Percentiles rank a stretch among this genome's conserved stretches.
phyloP scores from a whole-genome alignment of 1,140 invertebrate genomes.

The Ceratosolen fusciceps region DNA sequence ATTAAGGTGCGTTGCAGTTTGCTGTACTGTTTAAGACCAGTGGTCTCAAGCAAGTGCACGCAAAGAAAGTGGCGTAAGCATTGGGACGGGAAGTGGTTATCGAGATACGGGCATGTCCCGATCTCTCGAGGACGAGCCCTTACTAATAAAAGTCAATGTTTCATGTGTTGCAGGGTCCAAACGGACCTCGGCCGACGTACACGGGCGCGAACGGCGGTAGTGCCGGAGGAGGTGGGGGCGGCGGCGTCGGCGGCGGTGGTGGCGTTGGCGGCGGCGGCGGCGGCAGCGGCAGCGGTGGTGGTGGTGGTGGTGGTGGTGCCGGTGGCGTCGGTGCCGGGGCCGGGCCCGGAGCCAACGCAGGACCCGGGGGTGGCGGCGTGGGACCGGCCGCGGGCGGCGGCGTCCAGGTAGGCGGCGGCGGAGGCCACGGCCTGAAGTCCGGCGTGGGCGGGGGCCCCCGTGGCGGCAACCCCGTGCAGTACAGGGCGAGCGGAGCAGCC shows the following conservation, averaged over 20 bases:
- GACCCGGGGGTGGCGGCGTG: slow-evolving; percentile 64
- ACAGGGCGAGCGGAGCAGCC: slow-evolving; percentile 62
- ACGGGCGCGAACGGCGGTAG: slow-evolving; percentile 68
- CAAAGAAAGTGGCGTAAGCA: too few species aligned
- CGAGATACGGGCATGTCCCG: too few species aligned
- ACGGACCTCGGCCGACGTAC: slow-evolving; percentile 68
- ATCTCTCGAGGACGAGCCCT: too few species aligned
- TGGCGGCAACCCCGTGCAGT: slow-evolving; percentile 67
- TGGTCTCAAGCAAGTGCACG: too few species aligned
- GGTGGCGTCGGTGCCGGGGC: slow-evolving; percentile 56
- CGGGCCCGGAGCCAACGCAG: slow-evolving; percentile 65
- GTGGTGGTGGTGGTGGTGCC: slow-evolving; percentile 60
- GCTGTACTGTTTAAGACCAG: too few species aligned
- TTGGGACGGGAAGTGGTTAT: too few species aligned
- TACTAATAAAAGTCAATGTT: background rate
- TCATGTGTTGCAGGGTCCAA: slow-evolving; percentile 63
- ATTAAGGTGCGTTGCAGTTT: too few species aligned
- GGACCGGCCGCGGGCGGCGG: slow-evolving; percentile 56
- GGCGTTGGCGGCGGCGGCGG: slow-evolving; percentile 50
- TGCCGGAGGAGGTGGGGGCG: slow-evolving; percentile 63
- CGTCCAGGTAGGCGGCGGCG: slow-evolving; percentile 46
- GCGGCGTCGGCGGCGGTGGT: slow-evolving; percentile 56
- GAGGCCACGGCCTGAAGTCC: slow-evolving; percentile 55
- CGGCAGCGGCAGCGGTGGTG: slow-evolving; percentile 64
- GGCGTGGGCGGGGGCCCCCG: slow-evolving; percentile 64